Conservation (phyloP, 2,888 invertebrate species). For the Drosophila borborema region DNA sequence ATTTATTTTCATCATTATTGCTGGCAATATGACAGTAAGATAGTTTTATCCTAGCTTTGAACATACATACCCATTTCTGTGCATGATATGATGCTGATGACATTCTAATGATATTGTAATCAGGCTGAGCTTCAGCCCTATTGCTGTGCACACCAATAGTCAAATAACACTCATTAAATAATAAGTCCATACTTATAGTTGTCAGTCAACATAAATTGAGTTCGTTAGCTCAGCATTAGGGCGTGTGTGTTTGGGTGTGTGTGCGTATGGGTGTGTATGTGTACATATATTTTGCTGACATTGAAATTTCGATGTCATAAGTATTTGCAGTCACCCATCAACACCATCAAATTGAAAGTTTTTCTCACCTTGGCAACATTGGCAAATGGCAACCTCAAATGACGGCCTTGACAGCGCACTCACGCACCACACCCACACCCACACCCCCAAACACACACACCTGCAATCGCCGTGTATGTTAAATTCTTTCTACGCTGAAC, state of each 20-base stretch:
- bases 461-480: conserved; percentile 58
- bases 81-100: conserved; percentile 30
- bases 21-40: conserved; percentile 35
- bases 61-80: background rate
- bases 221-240: conserved; percentile 29
- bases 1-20: conserved; percentile 59
- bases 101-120: conserved; percentile 57
- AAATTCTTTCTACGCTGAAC: conserved; percentile 39
- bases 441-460: conserved; percentile 27
- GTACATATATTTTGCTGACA: conserved; percentile 10
- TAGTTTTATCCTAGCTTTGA: conserved; percentile 23
- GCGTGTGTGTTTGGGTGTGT: background rate
- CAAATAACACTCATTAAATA: conserved; percentile 50
- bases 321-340: conserved; percentile 45
- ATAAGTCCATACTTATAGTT: conserved; percentile 40
- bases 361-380: conserved; percentile 45
- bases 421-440: conserved; percentile 10
- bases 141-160: conserved; percentile 31
- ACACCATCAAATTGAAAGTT: conserved; percentile 45
- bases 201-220: conserved; percentile 40
- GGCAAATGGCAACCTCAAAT: conserved; percentile 58
- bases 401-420: conserved; percentile 46
- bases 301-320: conserved; percentile 39
- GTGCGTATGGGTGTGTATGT: background rate
- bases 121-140: conserved; percentile 20